Evolutionary conservation across 2,113 vertebrate genomes (phyloP).

Genomic region (Mohoua ochrocephala): DNA sequence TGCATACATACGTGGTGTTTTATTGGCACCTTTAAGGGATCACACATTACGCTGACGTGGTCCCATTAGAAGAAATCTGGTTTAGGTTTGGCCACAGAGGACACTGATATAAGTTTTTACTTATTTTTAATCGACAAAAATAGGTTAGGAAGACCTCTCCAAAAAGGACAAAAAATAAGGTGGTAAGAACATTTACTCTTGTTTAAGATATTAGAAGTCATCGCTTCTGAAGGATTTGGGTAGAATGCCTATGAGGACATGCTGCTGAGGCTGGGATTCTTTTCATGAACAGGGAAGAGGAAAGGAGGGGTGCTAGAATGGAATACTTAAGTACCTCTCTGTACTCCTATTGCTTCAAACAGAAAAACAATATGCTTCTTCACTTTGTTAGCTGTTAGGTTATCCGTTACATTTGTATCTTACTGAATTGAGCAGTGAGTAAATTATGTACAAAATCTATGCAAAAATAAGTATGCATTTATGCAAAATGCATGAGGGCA

Average conservation of each 20-base stretch:
- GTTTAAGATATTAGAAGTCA: neutral
- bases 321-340: neutral
- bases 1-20: accelerated
- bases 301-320: neutral
- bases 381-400: neutral
- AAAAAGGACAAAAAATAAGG: neutral
- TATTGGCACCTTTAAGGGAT: neutral
- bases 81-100: neutral
- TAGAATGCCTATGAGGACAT: neutral
- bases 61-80: neutral
- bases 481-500: neutral
- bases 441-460: neutral
- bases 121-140: neutral
- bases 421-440: neutral
- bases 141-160: neutral
- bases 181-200: neutral
- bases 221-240: neutral
- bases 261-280: neutral
- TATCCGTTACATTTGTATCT: neutral
- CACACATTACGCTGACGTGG: accelerated
- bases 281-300: neutral
- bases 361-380: neutral
- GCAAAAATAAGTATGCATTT: neutral
- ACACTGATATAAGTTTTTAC: neutral
- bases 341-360: neutral